Base-by-base conservation (phyloP, 2,888 invertebrate genomes). In the Rhamphomyia laevipes region DNA sequence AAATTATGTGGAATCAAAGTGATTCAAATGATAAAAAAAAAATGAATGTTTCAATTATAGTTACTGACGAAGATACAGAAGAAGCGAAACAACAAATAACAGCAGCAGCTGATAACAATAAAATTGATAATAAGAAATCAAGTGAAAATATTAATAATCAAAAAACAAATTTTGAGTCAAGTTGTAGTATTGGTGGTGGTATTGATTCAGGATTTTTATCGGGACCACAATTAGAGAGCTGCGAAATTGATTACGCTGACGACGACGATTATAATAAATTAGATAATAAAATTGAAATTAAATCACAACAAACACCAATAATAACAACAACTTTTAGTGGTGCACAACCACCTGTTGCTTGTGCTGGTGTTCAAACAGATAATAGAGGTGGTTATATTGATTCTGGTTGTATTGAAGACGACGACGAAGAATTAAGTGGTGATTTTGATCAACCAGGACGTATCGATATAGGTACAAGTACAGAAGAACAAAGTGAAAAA, bases 171-270 rank as follows among this genome's bases (percentile, higher is more conserved):
- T 27, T 27, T 27, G 23, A 27, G 4, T 27, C 23, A 27, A 27
- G 23, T 27, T 5, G 21, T 21, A 6, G 6, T 27, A 9, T 27
- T 9, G 74, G 23, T 27, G 23, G 21, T 21, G 21, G 6, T 27
- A 9, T 27, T 9, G 74, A 74, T 65, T 74, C 74, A 49, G 74
- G 74, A 48, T 73, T 73, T 55, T 62, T 73, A 52, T 74, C 74
- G 6, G 73, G 73, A 42, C 68, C 70, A 50, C 71, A 71, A 59
- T 60, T 69, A 45, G 58, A 50, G 30, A 44, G 46, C 10, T 52
- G 42, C 15, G 53, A 53, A 18, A 53, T 47, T 45, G 48, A 45
- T 10, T 40, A 35, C 30, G 45, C 43, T 48, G 50, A 53, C 42
- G 51, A 46, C 47, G 27, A 42, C 38, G 31, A 55, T 43, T 61